These are phyloP conservation scores for Chrysolina oricalcia DNA, from an alignment of 2,888 invertebrate species.

Conservation along the genomic window DNA sequence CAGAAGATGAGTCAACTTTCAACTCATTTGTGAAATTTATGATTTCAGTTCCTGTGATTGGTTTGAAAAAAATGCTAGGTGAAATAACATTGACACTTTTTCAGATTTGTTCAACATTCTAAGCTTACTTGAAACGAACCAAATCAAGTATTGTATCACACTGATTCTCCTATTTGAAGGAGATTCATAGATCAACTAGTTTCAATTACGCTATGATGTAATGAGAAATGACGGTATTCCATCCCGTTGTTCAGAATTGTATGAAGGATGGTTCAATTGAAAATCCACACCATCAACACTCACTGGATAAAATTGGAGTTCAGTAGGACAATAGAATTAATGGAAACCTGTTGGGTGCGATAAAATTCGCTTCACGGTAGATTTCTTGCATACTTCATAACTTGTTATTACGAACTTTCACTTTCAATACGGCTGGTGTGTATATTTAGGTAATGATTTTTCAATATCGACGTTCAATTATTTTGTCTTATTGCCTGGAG, in stretches of 20 bases:
- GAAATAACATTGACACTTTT: no score
- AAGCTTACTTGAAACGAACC: no score
- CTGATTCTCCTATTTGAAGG: background rate
- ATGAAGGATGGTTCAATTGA: background rate
- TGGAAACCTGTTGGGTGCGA: background rate
- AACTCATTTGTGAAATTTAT: no score
- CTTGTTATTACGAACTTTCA: slow-evolving; percentile 17
- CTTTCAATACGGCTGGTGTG: slow-evolving; percentile 9
- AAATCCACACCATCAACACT: background rate
- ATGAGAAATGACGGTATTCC: background rate
- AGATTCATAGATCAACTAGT: background rate
- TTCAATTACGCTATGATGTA: background rate
- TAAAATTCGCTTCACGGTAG: slow-evolving; percentile 2
- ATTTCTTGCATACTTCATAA: background rate
- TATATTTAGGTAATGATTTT: background rate
- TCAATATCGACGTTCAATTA: background rate
- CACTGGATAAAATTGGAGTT: background rate
- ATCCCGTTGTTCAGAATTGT: background rate
- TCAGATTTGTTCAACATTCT: no score
- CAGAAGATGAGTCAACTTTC: no score
- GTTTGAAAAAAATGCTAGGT: no score
- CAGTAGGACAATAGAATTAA: background rate
- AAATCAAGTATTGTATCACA: no score
- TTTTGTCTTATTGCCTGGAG: background rate
- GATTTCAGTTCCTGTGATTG: no score